These are phyloP conservation scores for Tamias sibiricus DNA, from an alignment of 2,113 vertebrate genomes.

Conservation along the genomic window DNA sequence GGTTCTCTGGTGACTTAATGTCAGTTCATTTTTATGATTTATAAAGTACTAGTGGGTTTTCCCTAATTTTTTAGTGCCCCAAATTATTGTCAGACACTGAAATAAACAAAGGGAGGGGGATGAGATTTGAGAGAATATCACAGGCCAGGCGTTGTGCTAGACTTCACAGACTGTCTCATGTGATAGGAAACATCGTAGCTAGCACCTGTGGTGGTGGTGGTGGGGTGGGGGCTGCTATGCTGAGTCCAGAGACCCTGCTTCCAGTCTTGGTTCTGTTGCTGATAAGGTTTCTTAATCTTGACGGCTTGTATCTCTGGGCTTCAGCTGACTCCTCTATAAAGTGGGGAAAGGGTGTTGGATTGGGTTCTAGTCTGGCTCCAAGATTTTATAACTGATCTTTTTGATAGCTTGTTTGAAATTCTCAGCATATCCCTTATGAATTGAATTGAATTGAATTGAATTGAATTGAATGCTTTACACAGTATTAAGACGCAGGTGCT, in stretches of 20 bases:
- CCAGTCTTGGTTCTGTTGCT: slow-evolving; percentile 33
- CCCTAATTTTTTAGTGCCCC: neutral
- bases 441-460: neutral
- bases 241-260: neutral
- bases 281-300: neutral
- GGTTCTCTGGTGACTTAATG: slow-evolving; percentile 37
- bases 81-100: neutral
- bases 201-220: neutral
- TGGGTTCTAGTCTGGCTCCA: neutral
- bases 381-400: slow-evolving; percentile 18
- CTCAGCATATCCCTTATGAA: neutral
- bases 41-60: neutral
- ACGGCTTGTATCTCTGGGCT: neutral
- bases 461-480: neutral
- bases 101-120: neutral
- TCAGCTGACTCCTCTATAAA: slow-evolving; percentile 28
- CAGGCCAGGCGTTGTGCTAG: neutral
- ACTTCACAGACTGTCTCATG: neutral
- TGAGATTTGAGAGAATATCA: slow-evolving; percentile 17
- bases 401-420: neutral
- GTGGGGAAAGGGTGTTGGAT: neutral
- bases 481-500: slow-evolving; percentile 19
- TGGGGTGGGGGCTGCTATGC: neutral
- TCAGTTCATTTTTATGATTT: slow-evolving; percentile 49
- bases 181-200: neutral